Percentiles rank a stretch among this genome's conserved stretches.
phyloP scores from a whole-genome alignment of 2,113 vertebrate genomes.

The Uropsilus gracilis region DNA sequence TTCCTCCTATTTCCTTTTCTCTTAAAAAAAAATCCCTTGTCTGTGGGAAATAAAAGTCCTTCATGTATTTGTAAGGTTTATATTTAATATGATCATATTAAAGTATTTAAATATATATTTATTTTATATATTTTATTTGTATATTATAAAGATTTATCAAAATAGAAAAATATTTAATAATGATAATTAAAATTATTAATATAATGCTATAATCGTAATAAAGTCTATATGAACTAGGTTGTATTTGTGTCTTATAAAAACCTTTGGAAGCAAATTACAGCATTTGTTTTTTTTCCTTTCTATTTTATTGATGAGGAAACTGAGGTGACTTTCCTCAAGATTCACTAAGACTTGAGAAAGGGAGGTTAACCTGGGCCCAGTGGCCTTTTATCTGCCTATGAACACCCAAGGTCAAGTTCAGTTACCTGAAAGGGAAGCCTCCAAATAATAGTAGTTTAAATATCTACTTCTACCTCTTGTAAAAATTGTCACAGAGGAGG shows the following conservation, averaged over 20 bases:
- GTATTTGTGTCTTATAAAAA: background rate
- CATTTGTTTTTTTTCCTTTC: background rate
- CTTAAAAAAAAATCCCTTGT: background rate
- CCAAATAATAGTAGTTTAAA: background rate
- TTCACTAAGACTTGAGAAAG: background rate
- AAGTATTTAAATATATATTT: no score
- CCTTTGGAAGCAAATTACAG: background rate
- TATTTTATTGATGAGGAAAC: background rate
- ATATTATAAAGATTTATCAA: no score
- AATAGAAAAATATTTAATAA: no score
- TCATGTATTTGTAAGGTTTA: background rate
- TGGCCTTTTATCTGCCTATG: background rate
- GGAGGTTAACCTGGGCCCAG: background rate
- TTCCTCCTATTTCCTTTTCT: slow-evolving; percentile 8
- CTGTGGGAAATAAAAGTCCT: slow-evolving; percentile 6
- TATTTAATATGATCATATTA: no score
- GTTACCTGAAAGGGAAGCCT: background rate
- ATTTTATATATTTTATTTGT: no score
- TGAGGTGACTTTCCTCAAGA: background rate
- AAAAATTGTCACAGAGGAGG: background rate
- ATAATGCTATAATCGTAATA: no score
- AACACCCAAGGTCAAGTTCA: background rate
- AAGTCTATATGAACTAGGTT: background rate
- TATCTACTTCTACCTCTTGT: background rate
- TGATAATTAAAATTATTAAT: no score